phyloP scores from a whole-genome alignment of 2,888 invertebrate genomes.

The Odontocerum albicorne region DNA sequence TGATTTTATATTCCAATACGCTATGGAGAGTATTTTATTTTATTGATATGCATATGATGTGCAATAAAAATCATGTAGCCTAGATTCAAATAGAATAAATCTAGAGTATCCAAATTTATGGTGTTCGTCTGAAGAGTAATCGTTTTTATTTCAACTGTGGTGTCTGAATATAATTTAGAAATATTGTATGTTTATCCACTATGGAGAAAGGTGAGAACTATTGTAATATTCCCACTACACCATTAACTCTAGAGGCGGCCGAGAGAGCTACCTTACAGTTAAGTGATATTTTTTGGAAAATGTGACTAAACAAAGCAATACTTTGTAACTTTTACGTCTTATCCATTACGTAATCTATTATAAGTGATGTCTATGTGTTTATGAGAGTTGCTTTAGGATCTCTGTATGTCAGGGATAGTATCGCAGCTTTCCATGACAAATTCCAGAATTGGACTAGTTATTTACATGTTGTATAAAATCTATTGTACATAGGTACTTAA shows the following conservation, averaged over 20 bases:
- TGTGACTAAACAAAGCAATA: conserved; percentile 76
- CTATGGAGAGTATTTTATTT: conserved; percentile 13
- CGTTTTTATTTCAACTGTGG: conserved; percentile 31
- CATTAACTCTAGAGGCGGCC: conserved; percentile 17
- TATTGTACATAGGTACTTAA: conserved; percentile 37
- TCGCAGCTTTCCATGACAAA: conserved; percentile 25
- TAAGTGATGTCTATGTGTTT: conserved; percentile 33
- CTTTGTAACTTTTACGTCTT: conserved; percentile 61
- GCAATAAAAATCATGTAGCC: conserved; percentile 31
- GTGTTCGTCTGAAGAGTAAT: conserved; percentile 29
- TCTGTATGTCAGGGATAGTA: conserved; percentile 23
- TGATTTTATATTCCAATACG: conserved; percentile 22
- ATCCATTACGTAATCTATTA: conserved; percentile 32
- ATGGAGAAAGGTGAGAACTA: conserved; percentile 1
- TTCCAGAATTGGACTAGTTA: conserved; percentile 28
- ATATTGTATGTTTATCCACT: conserved; percentile 28
- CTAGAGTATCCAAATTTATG: conserved; percentile 29
- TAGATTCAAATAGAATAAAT: conserved; percentile 32
- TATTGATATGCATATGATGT: conserved; percentile 27
- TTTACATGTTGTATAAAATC: conserved; percentile 21
- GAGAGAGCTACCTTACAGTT: conserved; percentile 20
- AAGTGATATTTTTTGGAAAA: conserved; percentile 67
- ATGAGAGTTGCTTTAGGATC: conserved; percentile 27
- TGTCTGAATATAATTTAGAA: conserved; percentile 33
- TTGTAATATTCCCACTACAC: conserved; percentile 20